phyloP scores from a whole-genome alignment of 2,797 vertebrate species.

The Centroberyx gerrardi region DNA sequence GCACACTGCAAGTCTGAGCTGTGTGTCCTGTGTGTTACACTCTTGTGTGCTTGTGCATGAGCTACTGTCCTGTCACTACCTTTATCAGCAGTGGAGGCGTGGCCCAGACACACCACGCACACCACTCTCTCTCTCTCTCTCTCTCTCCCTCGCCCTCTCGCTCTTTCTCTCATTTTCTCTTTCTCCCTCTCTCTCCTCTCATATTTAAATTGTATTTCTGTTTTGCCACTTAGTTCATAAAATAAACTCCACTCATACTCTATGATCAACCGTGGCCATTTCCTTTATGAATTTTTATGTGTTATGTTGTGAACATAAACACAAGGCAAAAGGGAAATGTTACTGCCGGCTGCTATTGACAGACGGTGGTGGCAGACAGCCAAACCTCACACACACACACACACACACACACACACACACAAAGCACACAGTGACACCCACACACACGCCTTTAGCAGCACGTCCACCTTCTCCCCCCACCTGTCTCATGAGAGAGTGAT shows the following conservation, averaged over 20 bases:
- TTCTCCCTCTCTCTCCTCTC: not conserved
- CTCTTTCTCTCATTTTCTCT: conserved; percentile 42
- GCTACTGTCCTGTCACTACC: not conserved
- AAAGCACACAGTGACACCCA: conserved; percentile 15
- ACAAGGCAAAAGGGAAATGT: conserved; percentile 10
- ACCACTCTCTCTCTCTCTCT: conserved; percentile 2
- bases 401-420: conserved; percentile 34
- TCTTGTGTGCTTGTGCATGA: conserved; percentile 31
- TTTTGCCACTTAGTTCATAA: not conserved
- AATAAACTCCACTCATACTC: not conserved
- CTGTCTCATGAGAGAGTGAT: conserved; percentile 33
- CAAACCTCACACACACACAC: conserved; percentile 25
- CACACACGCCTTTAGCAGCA: conserved; percentile 43
- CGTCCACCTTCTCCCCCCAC: conserved; percentile 9
- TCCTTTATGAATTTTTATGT: not conserved
- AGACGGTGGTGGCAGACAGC: conserved; percentile 39
- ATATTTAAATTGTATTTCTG: not conserved
- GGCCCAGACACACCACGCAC: conserved; percentile 23
- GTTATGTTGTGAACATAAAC: not conserved
- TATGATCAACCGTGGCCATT: too few species aligned
- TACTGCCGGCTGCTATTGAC: not conserved
- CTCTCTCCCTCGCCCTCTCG: conserved; percentile 14
- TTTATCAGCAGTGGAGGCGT: conserved; percentile 42
- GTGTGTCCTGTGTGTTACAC: conserved; percentile 18
- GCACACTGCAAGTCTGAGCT: conserved; percentile 26